Evolutionary conservation across 2,113 vertebrate genomes (phyloP).

Genomic region (Scophthalmus maximus): DNA sequence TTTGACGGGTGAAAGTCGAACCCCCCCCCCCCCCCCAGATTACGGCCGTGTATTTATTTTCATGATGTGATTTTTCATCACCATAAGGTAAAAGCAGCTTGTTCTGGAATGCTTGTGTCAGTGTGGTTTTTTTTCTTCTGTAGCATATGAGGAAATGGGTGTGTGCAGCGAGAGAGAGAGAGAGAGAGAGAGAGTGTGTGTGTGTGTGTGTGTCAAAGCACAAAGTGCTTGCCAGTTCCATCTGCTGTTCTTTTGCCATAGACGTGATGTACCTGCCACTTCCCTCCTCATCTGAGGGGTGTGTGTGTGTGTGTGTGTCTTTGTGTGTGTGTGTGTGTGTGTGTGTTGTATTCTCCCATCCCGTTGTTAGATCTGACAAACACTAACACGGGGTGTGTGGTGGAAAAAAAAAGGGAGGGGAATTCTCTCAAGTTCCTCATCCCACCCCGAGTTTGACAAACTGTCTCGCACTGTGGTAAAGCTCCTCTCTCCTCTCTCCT

Average conservation of each 20-base stretch:
- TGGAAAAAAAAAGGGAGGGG: constrained; percentile 54
- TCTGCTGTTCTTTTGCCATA: constrained; percentile 72
- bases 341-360: constrained; percentile 59
- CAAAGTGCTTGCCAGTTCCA: constrained; percentile 73
- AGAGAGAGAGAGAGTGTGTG: constrained; percentile 33
- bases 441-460: constrained; percentile 61
- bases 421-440: constrained; percentile 58
- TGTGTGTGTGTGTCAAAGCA: constrained; percentile 59
- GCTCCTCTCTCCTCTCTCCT: constrained; percentile 5
- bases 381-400: constrained; percentile 58
- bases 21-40: constrained; percentile 27
- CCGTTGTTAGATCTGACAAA: constrained; percentile 73
- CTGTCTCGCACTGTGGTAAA: constrained; percentile 49
- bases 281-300: constrained; percentile 60
- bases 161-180: constrained; percentile 44
- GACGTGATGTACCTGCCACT: constrained; percentile 79
- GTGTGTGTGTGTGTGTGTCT: constrained; percentile 42
- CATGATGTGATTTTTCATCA: constrained; percentile 61
- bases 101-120: constrained; percentile 54
- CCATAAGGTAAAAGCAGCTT: constrained; percentile 65
- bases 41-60: constrained; percentile 59
- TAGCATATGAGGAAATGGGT: constrained; percentile 49
- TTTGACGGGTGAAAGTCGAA: constrained; percentile 27
- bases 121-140: constrained; percentile 47
- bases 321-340: constrained; percentile 49